Conservation (phyloP, 2,113 vertebrate genomes). For the Neodon shergylaensis region DNA sequence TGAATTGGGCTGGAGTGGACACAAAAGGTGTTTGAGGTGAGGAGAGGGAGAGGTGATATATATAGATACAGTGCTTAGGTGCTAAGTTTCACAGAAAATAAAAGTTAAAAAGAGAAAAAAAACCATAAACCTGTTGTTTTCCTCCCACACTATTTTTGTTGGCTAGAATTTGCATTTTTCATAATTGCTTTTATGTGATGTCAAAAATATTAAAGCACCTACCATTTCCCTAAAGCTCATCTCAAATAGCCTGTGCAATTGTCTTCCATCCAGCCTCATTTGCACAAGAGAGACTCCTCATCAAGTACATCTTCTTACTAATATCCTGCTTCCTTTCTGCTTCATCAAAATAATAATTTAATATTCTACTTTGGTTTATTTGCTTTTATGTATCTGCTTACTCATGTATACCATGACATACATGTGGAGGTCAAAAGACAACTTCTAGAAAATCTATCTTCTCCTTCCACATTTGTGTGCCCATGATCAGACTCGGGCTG, state of each 20-base stretch:
- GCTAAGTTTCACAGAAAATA: neutral
- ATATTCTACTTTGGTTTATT: neutral
- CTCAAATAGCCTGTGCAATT: neutral
- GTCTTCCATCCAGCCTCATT: neutral
- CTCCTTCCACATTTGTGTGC: neutral
- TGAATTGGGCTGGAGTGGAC: neutral
- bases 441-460: neutral
- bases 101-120: neutral
- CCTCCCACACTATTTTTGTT: neutral
- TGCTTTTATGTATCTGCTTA: neutral
- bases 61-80: neutral
- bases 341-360: neutral
- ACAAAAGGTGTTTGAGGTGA: neutral
- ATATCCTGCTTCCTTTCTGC: neutral
- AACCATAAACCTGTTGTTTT: neutral
- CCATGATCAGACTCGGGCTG: neutral
- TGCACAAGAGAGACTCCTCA: neutral
- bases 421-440: too few species aligned
- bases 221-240: neutral
- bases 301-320: neutral
- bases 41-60: neutral
- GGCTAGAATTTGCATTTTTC: constrained; percentile 16
- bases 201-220: constrained; percentile 9
- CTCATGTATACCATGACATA: too few species aligned
- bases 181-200: constrained; percentile 5